Base-by-base conservation (phyloP, 1,140 invertebrate species). In the Leptonema lineaticorne region DNA sequence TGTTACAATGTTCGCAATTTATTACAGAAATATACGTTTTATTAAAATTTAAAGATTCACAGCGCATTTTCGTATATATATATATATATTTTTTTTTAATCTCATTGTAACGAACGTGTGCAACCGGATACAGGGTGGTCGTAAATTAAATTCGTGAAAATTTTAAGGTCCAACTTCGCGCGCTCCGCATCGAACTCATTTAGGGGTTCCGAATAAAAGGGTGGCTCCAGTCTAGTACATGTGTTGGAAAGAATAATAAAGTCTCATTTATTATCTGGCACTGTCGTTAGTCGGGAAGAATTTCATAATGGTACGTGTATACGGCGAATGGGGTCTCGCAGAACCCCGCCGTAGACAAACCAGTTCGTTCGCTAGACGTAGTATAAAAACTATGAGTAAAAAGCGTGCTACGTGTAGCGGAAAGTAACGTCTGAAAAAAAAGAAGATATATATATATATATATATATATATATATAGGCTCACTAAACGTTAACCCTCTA, bases 81-180 rank as follows among this genome's bases (percentile, higher is more conserved):
- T 5, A 28, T 29, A 37, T 33, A 33, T 41, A 4, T 41, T 41
- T 3, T 11, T 2, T 41, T 41, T 41, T 16, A 11, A n/a, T n/a
- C n/a, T n/a, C n/a, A n/a, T n/a, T n/a, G n/a, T n/a, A n/a, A n/a
- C n/a, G n/a, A n/a, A n/a, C n/a, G n/a, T n/a, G n/a, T n/a, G n/a
- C n/a, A n/a, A 11, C 4, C 26, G 46, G 45, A 66, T 68, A 72
- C n/a, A 72, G 69, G 27, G 50, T 11, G 28, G 63, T 30, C 59
- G 67, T 72, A 72, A 72, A 72, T 72, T 69, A 63, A 68, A 64
- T 69, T 69, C 71, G 62, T 69, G 71, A 72, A 72, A 72, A 69
- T 72, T 72, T 69, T 59, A 69, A 63, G 27, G 22, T 56, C 14
- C 20, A 27, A 37, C 14, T 29, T 20, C n/a, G n/a, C n/a, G n/a